These are phyloP conservation scores for Meloe dianella DNA, from an alignment of 2,888 invertebrate species.

Conservation along the genomic window DNA sequence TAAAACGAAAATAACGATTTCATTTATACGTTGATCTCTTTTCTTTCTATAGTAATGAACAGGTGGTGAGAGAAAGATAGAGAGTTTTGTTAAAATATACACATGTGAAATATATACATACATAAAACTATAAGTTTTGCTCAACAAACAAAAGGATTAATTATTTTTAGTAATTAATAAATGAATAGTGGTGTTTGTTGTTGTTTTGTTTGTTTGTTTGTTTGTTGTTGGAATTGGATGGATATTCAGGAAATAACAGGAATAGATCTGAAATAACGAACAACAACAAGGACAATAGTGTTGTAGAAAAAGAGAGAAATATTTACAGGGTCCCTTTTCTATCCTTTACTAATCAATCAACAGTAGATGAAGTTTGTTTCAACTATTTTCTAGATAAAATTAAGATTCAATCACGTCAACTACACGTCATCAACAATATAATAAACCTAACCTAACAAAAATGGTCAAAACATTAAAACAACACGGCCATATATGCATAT, in stretches of 20 bases:
- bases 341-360: conserved; percentile 2
- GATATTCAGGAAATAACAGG: no score
- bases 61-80: conserved; percentile 40
- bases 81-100: no score
- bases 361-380: background rate
- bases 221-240: no score
- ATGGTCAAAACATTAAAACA: background rate
- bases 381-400: background rate
- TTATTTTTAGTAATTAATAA: background rate
- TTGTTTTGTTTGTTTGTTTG: no score
- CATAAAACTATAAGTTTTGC: no score
- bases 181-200: background rate
- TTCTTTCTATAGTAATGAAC: conserved; percentile 30
- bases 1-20: conserved; percentile 53
- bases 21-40: conserved; percentile 42
- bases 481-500: background rate
- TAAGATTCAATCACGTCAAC: conserved; percentile 30
- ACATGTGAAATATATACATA: no score
- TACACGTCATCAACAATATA: conserved; percentile 34
- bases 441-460: conserved; percentile 40
- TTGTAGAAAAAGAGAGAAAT: background rate
- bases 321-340: background rate
- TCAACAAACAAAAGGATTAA: background rate
- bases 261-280: no score
- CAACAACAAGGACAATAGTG: background rate